Percentiles rank a stretch among this genome's conserved stretches.
Evolutionary conservation across 2,113 vertebrate genomes (phyloP).

Genomic region (Blennius ocellaris): DNA sequence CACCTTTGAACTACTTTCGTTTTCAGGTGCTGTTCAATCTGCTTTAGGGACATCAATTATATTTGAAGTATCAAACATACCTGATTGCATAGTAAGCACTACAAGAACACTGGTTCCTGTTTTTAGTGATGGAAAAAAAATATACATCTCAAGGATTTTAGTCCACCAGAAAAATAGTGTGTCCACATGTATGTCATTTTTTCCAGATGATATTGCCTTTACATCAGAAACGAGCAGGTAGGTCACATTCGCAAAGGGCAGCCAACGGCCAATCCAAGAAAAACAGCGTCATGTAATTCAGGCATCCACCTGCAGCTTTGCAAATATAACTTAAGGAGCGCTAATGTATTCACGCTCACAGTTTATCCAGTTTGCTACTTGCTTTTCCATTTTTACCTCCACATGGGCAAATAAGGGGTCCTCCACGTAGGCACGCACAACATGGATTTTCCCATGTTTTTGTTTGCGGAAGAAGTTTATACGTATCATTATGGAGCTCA

Average conservation of each 20-base stretch:
- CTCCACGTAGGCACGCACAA: slow-evolving; percentile 51
- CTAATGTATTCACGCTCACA: slow-evolving; percentile 73
- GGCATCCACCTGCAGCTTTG: slow-evolving; percentile 74
- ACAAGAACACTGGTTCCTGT: neutral
- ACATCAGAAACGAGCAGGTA: slow-evolving; percentile 53
- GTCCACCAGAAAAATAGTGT: slow-evolving; percentile 17
- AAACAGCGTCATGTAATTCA: slow-evolving; percentile 63
- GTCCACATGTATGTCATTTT: slow-evolving; percentile 29
- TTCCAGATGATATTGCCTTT: slow-evolving; percentile 39
- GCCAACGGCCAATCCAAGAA: slow-evolving; percentile 41
- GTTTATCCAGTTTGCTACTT: slow-evolving; percentile 64
- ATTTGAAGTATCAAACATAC: neutral
- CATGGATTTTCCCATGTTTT: slow-evolving; percentile 76
- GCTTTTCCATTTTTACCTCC: slow-evolving; percentile 74
- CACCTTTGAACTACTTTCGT: neutral
- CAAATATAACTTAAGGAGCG: slow-evolving; percentile 66
- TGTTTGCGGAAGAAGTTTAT: slow-evolving; percentile 74
- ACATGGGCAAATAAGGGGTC: slow-evolving; percentile 64
- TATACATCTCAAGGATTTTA: neutral
- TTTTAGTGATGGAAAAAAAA: neutral
- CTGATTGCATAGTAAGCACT: too few species aligned
- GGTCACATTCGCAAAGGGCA: slow-evolving; percentile 49
- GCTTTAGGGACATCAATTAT: too few species aligned
- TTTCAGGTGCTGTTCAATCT: neutral
- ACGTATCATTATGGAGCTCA: slow-evolving; percentile 54